These are phyloP conservation scores for Mormyrus lacerda DNA, from an alignment of 2,113 vertebrate genomes.

Conservation along the genomic window DNA sequence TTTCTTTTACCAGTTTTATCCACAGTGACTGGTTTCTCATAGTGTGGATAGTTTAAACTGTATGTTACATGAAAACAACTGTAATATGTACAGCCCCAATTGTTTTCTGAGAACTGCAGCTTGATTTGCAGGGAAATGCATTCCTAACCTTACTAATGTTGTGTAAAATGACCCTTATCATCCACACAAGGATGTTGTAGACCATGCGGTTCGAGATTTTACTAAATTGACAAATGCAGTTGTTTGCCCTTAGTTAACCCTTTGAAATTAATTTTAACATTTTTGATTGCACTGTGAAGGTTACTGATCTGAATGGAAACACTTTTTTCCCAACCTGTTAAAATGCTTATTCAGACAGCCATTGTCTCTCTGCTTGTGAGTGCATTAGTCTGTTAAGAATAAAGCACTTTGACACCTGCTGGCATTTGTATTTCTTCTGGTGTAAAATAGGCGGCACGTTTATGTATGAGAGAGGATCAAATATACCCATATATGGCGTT, in stretches of 20 bases:
- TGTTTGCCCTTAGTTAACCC: neutral
- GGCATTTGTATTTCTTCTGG: neutral
- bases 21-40: neutral
- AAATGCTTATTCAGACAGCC: neutral
- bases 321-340: neutral
- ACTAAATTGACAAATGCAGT: neutral
- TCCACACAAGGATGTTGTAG: neutral
- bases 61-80: neutral
- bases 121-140: neutral
- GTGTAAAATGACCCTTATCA: neutral
- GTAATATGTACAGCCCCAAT: neutral
- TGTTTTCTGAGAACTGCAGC: neutral
- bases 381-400: neutral
- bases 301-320: neutral
- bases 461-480: neutral
- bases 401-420: neutral
- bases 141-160: neutral
- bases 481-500: neutral
- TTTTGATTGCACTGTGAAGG: neutral
- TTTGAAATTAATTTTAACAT: neutral
- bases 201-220: neutral
- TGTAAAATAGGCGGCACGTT: neutral
- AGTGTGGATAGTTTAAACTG: neutral
- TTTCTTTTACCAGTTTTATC: neutral
- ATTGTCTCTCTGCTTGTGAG: neutral